Base-by-base conservation (phyloP, 2,797 vertebrate species). In the Xenopus petersii region DNA sequence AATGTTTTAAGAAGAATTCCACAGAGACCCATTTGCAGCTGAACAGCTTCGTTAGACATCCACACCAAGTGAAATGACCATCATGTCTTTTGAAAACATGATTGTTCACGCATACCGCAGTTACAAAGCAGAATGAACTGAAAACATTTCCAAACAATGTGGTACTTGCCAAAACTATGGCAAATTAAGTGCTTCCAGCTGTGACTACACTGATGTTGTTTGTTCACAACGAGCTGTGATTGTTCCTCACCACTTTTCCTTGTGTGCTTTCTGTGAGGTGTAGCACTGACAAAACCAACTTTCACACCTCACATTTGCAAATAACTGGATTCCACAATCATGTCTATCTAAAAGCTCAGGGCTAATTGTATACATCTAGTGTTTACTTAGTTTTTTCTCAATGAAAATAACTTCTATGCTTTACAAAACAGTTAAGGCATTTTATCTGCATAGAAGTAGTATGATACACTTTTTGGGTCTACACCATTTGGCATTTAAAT, bases 181-280 rank as follows among this genome's bases (percentile, higher is more conserved):
- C 65, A 81, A 85, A 80, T 89, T 6, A 42, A 42, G 36, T 87
- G 80, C 83, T 91, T 81, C 94, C 93, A 94, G 91, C 93, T 94
- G 92, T 93, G 90, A 86, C 90, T 89, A 91, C 91, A 91, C 81
- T 75, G 75, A 77, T 80, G 70, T 77, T 88, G 82, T 92, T 91
- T 89, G 59, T 77, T 83, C 74, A 82, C 67, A 78, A 68, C 83
- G 72, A 81, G 75, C 73, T 81, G 76, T 87, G 86, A 82, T 83
- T 85, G 82, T 81, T 83, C 83, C 68, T 76, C 74, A 70, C 80
- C 36, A 60, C 70, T 62, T 81, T 21, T 42, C 36, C 36, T 13
- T 78, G 61, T 70, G 66, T 65, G 10, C 67, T 87, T 77, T 83
- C 86, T 80, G 12, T 59, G 30, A 89, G 86, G 84, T 87, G 74